A percentile compares a stretch with the other conserved stretches of the same genome.
Conservation (phyloP, 2,113 vertebrate species). For the Halichoerus grypus region DNA sequence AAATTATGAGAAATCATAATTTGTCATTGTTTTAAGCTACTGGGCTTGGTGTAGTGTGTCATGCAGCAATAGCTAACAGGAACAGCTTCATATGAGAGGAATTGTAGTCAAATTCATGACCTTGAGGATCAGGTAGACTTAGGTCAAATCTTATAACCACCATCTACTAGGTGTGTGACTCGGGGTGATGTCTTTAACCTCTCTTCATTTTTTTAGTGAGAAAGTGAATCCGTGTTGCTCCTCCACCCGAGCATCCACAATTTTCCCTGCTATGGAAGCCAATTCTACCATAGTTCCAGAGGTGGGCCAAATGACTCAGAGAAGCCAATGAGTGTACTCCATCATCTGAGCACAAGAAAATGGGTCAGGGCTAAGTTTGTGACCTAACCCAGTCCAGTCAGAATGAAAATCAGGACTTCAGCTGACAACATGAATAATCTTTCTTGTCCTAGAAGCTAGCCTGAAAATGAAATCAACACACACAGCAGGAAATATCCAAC, state of each 20-base stretch:
- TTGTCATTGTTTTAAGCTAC: neutral
- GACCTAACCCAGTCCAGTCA: neutral
- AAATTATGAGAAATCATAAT: neutral
- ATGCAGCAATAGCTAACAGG: neutral
- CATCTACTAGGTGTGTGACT: neutral
- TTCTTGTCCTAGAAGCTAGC: neutral
- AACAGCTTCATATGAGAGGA: neutral
- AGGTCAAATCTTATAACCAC: neutral
- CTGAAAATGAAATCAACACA: neutral
- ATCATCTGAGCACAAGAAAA: neutral
- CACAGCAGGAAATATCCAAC: neutral
- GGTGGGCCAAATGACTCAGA: neutral
- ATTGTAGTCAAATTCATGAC: neutral
- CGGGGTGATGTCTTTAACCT: neutral
- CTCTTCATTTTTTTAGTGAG: neutral
- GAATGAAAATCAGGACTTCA: slow-evolving; percentile 1
- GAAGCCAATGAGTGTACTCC: neutral
- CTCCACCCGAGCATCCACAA: neutral
- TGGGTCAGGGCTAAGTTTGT: neutral
- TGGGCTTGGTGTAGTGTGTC: neutral
- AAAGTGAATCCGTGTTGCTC: neutral
- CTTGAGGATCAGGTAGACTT: neutral
- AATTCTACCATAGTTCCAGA: neutral
- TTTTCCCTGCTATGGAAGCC: neutral
- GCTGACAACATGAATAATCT: neutral